Evolutionary conservation across 2,113 vertebrate species (phyloP), one percentile per base, ranked within the genome.

Genomic region (Zapornia atra): DNA sequence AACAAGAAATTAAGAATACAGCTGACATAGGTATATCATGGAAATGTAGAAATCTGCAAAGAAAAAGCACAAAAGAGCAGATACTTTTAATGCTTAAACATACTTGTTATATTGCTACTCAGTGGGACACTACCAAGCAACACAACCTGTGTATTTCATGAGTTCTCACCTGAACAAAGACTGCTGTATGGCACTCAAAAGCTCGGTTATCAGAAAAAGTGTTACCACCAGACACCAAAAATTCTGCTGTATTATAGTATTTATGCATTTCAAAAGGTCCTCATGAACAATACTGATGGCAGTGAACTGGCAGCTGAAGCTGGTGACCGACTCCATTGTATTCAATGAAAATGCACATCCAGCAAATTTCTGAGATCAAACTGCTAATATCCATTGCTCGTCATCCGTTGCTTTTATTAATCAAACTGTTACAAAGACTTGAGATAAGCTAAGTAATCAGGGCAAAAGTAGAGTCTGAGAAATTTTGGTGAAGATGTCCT

Each of bases 121-220:
- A 59, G 19, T 48, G 68, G 46, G 20, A 48, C n/a, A 57, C 6
- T 25, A 28, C 22, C 17, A 64, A 78, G n/a, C 26, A 86, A 36
- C 46, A n/a, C 0, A 2, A 38, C 26, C 56, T 54, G 5, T 11
- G 15, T 7, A 54, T 38, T 31, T 73, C 6, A 13, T 10, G 14
- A 48, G 25, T 25, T 82, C 46, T 72, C 46, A 72, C 12, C 28
- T 38, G 53, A 72, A 61, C 40, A 21, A 72, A 56, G 24, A n/a
- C 28, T 53, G 20, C n/a, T 73, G 33, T 20, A 68, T 2, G 8
- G 29, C n/a, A 75, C 29, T 81, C 57, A 68, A 4, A 50, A 46
- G 25, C 44, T 60, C 63, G 61, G 11, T 31, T 33, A 54, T 26
- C 60, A 60, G 57, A 80, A 54, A 28, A 64, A 57, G 21, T 0